Evolutionary conservation across 1,140 invertebrate genomes (phyloP), one percentile per base, ranked within the genome.

Genomic region (Zaprionus inermis): DNA sequence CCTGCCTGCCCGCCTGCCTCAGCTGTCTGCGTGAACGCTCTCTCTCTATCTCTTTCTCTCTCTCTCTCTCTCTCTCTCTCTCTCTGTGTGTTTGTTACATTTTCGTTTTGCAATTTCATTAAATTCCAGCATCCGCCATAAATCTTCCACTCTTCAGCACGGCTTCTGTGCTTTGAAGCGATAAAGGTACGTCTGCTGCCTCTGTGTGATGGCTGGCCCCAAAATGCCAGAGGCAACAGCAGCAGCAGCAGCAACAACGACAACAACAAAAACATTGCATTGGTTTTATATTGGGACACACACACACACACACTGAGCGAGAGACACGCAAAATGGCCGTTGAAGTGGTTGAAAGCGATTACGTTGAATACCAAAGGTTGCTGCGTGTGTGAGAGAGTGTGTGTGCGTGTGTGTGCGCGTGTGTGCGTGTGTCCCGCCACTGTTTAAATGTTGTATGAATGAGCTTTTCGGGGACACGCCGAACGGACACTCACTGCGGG

Each of bases 71-170:
- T n/a, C n/a, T n/a, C n/a, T n/a, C n/a, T 51, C 36, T 58, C 12
- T 54, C 22, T 72, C 51, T 76, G 67, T 46, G 36, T 68, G 67
- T 79, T 84, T 89, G 84, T 78, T 84, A 89, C 84, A 90, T 91
- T 90, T 90, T 91, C 88, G 86, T 91, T 90, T 90, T 90, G 86
- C 86, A 90, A 90, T 90, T 90, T 90, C 86, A 90, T 90, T 90
- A 90, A 90, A 90, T 90, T 90, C 86, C 86, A 91, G 79, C 86
- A 90, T 90, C 88, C 88, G 88, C 86, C 89, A 90, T 90, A 90
- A 90, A 90, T 90, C 86, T 90, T 90, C 79, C 83, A 82, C 84
- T 89, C 84, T 89, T 89, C 84, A 89, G 84, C 84, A 88, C 46
- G 84, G 80, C 81, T 88, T 89, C 84, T 89, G 84, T 88, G 84